Evolutionary conservation across 1,140 invertebrate species (phyloP), one percentile per base, ranked within the genome.

Genomic region (Octopus bimaculoides): DNA sequence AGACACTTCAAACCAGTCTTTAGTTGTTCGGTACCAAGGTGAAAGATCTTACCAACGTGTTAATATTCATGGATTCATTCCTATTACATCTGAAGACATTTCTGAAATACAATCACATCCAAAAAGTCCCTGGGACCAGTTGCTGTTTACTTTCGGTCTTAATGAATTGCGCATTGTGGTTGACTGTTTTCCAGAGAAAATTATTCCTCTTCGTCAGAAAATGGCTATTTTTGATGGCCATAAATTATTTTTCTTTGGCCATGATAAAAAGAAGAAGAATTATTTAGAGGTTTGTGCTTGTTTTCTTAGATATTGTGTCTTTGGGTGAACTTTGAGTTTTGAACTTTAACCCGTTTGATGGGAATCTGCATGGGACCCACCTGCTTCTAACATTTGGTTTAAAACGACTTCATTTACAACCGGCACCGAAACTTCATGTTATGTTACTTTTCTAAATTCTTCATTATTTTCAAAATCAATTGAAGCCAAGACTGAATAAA

Each of bases 21-120:
- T 86, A 52, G 78, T 83, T n/a, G 55, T 86, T 7, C 81, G 83
- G 77, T 86, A 86, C 73, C 78, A 83, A 52, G 85, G 85, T 12
- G 78, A 77, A 5, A 80, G 26, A 71, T 86, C 85, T 12, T 84
- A 83, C 73, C 84, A 85, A 75, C 78, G 85, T 41, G 80, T 83
- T 7, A 79, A 17, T 41, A 52, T 75, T 66, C 2, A 26, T 84
- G 54, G 52, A 6, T 71, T 71, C 5, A 8, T 71, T 71, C 66
- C 66, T 10, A 17, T 10, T 4, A n/a, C 66, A 17, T 6, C 17
- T 17, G 14, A 17, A 20, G 7, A 8, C 14, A 14, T 71, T 20
- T 71, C 14, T 14, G 69, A 77, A 61, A 78, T 74, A 81, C 82
- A 14, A 80, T 80, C 14, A 82, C 83, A 52, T 52, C 78, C 26